phyloP scores from a whole-genome alignment of 2,797 vertebrate species.

The Mormyrops attenuatus region DNA sequence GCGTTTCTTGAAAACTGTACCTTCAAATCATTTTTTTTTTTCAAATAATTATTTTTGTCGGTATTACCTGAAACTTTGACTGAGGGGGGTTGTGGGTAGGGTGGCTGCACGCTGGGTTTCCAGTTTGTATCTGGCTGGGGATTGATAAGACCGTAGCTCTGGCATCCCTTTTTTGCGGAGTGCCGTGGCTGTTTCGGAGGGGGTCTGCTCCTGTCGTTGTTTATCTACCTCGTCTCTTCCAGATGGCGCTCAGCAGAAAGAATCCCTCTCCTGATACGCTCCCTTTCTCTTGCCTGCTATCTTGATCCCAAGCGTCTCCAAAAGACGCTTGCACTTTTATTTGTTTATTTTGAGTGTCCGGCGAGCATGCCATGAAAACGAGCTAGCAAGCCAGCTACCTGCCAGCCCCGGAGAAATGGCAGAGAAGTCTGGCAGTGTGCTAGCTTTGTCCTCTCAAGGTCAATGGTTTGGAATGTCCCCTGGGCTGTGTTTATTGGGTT shows the following conservation, averaged over 20 bases:
- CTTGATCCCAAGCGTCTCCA: slow-evolving; percentile 44
- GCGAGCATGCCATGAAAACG: neutral
- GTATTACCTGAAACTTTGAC: slow-evolving; percentile 25
- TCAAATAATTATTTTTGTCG: slow-evolving; percentile 39
- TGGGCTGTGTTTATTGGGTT: slow-evolving; percentile 21
- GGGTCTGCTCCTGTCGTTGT: slow-evolving; percentile 57
- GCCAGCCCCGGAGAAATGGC: neutral
- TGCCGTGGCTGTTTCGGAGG: slow-evolving; percentile 44
- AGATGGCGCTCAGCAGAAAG: slow-evolving; percentile 67
- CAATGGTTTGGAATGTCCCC: slow-evolving; percentile 52
- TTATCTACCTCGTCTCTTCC: slow-evolving; percentile 68
- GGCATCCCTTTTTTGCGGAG: slow-evolving; percentile 55
- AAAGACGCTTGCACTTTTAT: slow-evolving; percentile 35
- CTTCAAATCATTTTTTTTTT: slow-evolving; percentile 45
- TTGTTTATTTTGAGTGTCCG: neutral
- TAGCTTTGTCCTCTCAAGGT: slow-evolving; percentile 43
- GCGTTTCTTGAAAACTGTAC: slow-evolving; percentile 31
- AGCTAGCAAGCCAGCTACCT: neutral
- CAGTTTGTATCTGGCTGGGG: slow-evolving; percentile 63
- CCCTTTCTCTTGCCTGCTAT: slow-evolving; percentile 39
- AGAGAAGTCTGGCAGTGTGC: neutral
- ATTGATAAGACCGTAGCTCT: slow-evolving; percentile 70
- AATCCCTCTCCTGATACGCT: slow-evolving; percentile 59
- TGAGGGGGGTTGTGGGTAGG: slow-evolving; percentile 47
- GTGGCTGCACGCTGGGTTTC: slow-evolving; percentile 26